phyloP scores from a whole-genome alignment of 2,888 invertebrate genomes.

The Drosophila phalerata region DNA sequence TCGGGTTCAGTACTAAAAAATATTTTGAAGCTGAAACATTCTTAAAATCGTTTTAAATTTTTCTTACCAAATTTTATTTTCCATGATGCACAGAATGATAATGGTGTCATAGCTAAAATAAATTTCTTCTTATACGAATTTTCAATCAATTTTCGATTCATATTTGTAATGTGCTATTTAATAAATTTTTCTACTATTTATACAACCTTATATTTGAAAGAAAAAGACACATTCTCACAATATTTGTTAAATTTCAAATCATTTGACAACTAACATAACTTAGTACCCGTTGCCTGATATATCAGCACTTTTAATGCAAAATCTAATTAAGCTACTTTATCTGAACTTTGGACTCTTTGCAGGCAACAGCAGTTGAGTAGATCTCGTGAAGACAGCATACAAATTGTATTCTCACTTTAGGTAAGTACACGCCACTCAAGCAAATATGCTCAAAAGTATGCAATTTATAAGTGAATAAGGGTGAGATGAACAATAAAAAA shows the following conservation, averaged over 20 bases:
- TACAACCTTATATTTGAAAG: too few species aligned
- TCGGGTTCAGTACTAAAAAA: too few species aligned
- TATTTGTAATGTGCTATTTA: too few species aligned
- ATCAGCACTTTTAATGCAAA: not conserved
- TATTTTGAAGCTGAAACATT: too few species aligned
- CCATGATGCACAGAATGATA: too few species aligned
- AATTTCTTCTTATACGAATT: not conserved
- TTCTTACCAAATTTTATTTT: not conserved
- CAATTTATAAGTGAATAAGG: constrained; percentile 31
- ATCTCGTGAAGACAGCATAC: constrained; percentile 39
- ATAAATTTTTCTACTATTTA: too few species aligned
- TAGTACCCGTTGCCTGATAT: not conserved
- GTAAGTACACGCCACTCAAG: constrained; percentile 38
- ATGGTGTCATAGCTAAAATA: too few species aligned
- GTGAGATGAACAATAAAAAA: not conserved
- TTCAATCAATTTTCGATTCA: not conserved
- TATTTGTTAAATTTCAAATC: not conserved
- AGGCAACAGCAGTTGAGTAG: constrained; percentile 27
- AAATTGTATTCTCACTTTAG: constrained; percentile 52
- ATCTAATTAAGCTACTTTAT: constrained; percentile 10
- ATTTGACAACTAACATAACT: not conserved
- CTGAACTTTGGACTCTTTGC: constrained; percentile 26
- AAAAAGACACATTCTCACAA: not conserved
- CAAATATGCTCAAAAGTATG: constrained; percentile 22
- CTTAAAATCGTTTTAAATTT: not conserved